Conservation (phyloP, 2,888 invertebrate species). For the Vesta saturnalis region DNA sequence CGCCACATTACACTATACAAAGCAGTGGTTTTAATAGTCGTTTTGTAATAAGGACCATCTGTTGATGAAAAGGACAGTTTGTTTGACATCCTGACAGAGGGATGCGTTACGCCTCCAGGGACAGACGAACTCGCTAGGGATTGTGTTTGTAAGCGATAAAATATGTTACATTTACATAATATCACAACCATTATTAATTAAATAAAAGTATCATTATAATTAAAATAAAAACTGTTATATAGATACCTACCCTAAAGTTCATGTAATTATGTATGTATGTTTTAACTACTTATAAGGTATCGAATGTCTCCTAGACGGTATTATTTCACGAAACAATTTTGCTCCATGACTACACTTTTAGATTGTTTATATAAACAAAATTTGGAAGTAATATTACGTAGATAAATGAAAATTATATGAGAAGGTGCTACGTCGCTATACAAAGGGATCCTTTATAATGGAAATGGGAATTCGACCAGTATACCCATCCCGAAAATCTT, state of each 20-base stretch:
- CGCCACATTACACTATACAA: constrained; percentile 60
- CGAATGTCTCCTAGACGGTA: no score
- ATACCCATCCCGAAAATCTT: constrained; percentile 45
- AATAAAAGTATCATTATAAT: neutral
- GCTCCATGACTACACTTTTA: neutral
- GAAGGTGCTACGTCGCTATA: constrained; percentile 43
- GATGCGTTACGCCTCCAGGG: constrained; percentile 47
- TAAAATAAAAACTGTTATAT: neutral
- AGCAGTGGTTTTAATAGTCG: constrained; percentile 53
- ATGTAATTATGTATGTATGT: no score
- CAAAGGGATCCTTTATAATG: constrained; percentile 47
- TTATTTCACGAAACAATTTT: no score
- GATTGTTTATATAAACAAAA: neutral
- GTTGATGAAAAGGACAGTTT: constrained; percentile 59
- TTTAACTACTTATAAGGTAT: no score
- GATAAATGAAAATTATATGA: constrained; percentile 50
- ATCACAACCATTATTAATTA: constrained; percentile 22
- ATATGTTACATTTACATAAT: constrained; percentile 29
- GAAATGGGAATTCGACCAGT: constrained; percentile 43
- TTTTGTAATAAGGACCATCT: constrained; percentile 60
- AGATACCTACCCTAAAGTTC: no score
- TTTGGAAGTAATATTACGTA: constrained; percentile 46
- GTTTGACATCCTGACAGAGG: constrained; percentile 47
- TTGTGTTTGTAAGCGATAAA: constrained; percentile 21
- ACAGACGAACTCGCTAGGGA: constrained; percentile 35